Conservation (phyloP, 2,888 invertebrate species). For the Clanis bilineata region DNA sequence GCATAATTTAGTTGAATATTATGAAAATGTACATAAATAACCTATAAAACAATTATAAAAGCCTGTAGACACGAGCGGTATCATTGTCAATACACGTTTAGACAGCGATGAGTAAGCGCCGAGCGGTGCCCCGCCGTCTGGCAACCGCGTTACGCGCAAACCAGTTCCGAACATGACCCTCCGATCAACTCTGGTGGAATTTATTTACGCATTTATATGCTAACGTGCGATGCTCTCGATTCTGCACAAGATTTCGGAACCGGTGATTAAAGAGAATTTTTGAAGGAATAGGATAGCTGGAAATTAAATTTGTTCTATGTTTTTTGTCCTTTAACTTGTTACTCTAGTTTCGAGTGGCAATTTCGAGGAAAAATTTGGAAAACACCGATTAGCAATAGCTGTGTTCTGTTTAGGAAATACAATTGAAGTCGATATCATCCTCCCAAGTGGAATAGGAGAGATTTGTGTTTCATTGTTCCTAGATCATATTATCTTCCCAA, state of each 20-base stretch:
- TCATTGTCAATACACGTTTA: slow-evolving; percentile 18
- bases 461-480: no score
- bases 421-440: no score
- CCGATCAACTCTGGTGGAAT: slow-evolving; percentile 38
- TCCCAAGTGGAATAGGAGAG: no score
- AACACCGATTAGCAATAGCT: not conserved
- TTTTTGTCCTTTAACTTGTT: no score
- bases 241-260: slow-evolving; percentile 1
- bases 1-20: not conserved
- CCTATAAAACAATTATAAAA: slow-evolving; percentile 9
- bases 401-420: not conserved
- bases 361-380: not conserved
- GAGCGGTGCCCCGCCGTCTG: slow-evolving; percentile 56
- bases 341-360: no score
- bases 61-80: slow-evolving; percentile 10
- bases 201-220: slow-evolving; percentile 33
- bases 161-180: slow-evolving; percentile 46
- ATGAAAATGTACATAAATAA: not conserved
- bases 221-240: slow-evolving; percentile 24
- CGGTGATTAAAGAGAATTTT: not conserved
- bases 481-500: not conserved
- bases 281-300: not conserved
- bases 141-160: slow-evolving; percentile 58
- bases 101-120: slow-evolving; percentile 43
- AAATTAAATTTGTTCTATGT: no score